phyloP scores from a whole-genome alignment of 2,888 invertebrate species.

The Macrophya alboannulata region DNA sequence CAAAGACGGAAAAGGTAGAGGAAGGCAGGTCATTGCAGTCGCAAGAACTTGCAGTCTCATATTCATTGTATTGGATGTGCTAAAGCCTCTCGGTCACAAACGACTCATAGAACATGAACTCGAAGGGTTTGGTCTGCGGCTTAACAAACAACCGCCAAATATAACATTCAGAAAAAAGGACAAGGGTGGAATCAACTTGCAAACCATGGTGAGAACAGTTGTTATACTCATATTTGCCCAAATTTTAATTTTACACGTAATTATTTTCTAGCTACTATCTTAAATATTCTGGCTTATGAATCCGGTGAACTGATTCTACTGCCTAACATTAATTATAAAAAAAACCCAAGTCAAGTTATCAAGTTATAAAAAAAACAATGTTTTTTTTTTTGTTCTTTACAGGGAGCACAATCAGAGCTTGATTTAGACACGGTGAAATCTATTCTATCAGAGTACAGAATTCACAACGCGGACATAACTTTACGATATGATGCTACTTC shows the following conservation, averaged over 20 bases:
- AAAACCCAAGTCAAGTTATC: no score
- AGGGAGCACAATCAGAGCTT: constrained; percentile 95
- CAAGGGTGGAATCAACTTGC: constrained; percentile 99
- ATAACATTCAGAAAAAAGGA: constrained; percentile 98
- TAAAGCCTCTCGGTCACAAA: constrained; percentile 98
- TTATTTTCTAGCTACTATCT: not conserved
- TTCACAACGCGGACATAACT: constrained; percentile 99
- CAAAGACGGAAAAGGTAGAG: constrained; percentile 99
- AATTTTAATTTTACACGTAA: not conserved
- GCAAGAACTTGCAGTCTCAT: constrained; percentile 99
- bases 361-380: constrained; percentile 4
- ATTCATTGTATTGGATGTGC: constrained; percentile 98
- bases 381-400: constrained; percentile 62
- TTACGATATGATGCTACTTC: constrained; percentile 96
- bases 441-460: constrained; percentile 98
- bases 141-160: constrained; percentile 98
- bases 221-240: not conserved
- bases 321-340: not conserved
- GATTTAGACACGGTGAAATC: constrained; percentile 97
- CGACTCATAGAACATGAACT: constrained; percentile 97
- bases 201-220: constrained; percentile 86
- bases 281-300: not conserved
- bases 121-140: constrained; percentile 98
- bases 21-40: constrained; percentile 99
- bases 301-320: not conserved